phyloP scores from a whole-genome alignment of 1,140 invertebrate species.

The Dreissena polymorpha region DNA sequence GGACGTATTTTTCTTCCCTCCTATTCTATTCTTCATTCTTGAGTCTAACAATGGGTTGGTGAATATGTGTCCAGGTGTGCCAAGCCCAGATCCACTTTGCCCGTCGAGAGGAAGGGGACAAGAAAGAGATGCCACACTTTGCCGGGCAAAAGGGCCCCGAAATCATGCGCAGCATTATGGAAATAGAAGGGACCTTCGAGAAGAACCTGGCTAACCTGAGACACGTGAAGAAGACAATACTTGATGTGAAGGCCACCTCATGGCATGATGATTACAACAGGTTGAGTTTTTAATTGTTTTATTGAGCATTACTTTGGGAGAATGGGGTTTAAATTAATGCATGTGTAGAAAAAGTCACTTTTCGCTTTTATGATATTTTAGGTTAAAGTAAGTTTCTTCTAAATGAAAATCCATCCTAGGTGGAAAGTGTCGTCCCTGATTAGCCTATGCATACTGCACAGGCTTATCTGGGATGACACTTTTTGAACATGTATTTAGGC shows the following conservation, averaged over 20 bases:
- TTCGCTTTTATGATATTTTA: too few species aligned
- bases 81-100: constrained; percentile 81
- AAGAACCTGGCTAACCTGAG: constrained; percentile 84
- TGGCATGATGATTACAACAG: constrained; percentile 89
- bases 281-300: constrained; percentile 65
- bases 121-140: constrained; percentile 79
- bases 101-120: constrained; percentile 77
- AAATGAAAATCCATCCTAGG: too few species aligned
- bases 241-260: constrained; percentile 86
- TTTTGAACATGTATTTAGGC: too few species aligned
- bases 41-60: too few species aligned
- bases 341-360: too few species aligned
- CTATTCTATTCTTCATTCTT: too few species aligned
- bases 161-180: constrained; percentile 86
- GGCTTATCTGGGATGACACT: too few species aligned
- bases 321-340: too few species aligned
- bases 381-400: too few species aligned
- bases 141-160: constrained; percentile 83
- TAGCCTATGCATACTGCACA: too few species aligned
- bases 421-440: too few species aligned
- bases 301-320: background rate
- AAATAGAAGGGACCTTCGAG: constrained; percentile 88
- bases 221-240: constrained; percentile 83
- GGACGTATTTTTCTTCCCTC: too few species aligned
- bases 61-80: constrained; percentile 80